A percentile compares a stretch with the other conserved stretches of the same genome.
Evolutionary conservation across 2,888 invertebrate genomes (phyloP).

Genomic region (Phania funesta): DNA sequence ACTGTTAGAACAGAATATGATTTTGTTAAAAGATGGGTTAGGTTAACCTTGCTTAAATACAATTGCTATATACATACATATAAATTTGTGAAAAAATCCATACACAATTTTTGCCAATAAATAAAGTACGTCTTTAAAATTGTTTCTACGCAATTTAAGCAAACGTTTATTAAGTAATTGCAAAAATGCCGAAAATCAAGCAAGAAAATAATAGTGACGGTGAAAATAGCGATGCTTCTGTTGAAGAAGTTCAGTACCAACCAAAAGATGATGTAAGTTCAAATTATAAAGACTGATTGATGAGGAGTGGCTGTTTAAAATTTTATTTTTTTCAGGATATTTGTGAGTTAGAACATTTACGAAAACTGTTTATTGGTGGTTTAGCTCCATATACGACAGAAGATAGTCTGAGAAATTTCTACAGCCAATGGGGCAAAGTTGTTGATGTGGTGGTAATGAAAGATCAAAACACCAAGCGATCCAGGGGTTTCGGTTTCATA

Average conservation of each 20-base stretch:
- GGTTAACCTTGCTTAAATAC: no score
- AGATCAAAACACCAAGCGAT: slow-evolving; percentile 94
- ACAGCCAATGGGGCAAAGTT: slow-evolving; percentile 97
- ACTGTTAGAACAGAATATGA: no score
- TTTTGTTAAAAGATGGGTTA: no score
- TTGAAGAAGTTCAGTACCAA: slow-evolving; percentile 31
- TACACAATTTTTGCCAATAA: slow-evolving; percentile 39
- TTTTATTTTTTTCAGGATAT: slow-evolving; percentile 73
- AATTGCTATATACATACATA: slow-evolving; percentile 1
- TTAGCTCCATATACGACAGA: slow-evolving; percentile 96
- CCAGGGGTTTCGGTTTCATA: slow-evolving; percentile 98
- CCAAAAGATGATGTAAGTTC: slow-evolving; percentile 72
- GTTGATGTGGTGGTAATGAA: slow-evolving; percentile 99
- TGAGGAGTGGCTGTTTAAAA: not conserved
- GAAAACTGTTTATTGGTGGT: slow-evolving; percentile 98
- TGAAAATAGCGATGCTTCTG: slow-evolving; percentile 8
- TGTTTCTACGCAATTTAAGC: not conserved
- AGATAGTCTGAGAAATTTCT: slow-evolving; percentile 93
- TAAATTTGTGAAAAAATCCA: slow-evolving; percentile 35
- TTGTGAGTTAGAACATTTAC: slow-evolving; percentile 85
- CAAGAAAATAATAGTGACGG: not conserved
- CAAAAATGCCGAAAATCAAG: not conserved
- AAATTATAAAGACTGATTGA: not conserved
- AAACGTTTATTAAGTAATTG: not conserved
- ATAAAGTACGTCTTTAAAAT: not conserved